These are phyloP conservation scores for Tinamus guttatus DNA, from an alignment of 2,113 vertebrate species.

Conservation along the genomic window DNA sequence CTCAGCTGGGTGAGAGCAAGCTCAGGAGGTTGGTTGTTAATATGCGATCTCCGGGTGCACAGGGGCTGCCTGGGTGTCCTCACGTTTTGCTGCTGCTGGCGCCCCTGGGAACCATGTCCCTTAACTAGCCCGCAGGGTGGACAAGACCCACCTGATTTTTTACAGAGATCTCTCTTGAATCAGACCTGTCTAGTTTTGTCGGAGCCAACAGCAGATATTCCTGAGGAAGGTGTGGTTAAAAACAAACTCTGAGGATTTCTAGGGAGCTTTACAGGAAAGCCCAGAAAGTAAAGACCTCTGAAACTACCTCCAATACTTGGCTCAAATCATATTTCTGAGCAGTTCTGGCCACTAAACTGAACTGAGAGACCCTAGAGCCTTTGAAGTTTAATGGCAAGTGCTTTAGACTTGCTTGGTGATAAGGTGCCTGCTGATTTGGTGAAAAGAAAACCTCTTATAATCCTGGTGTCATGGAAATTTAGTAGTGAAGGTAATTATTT, in stretches of 20 bases:
- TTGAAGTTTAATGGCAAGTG: neutral
- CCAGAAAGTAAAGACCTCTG: neutral
- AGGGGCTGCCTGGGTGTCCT: neutral
- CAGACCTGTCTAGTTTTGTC: neutral
- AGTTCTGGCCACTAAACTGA: neutral
- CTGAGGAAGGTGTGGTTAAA: neutral
- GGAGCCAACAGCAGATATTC: neutral
- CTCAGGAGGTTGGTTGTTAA: neutral
- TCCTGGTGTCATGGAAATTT: neutral
- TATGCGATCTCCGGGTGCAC: neutral
- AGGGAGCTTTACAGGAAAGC: neutral
- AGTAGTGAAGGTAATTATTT: neutral
- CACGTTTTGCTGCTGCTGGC: accelerated
- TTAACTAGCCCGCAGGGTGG: neutral
- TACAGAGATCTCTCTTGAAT: neutral
- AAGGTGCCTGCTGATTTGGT: neutral
- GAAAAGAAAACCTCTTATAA: neutral
- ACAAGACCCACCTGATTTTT: neutral
- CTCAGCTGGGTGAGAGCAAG: neutral
- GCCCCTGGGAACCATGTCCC: neutral
- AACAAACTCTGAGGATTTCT: neutral
- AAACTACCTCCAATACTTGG: neutral
- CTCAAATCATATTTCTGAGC: neutral
- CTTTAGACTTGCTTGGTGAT: neutral
- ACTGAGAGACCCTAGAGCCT: neutral